Base-by-base conservation (phyloP, 2,113 vertebrate genomes). In the Eupsittula cactorum region DNA sequence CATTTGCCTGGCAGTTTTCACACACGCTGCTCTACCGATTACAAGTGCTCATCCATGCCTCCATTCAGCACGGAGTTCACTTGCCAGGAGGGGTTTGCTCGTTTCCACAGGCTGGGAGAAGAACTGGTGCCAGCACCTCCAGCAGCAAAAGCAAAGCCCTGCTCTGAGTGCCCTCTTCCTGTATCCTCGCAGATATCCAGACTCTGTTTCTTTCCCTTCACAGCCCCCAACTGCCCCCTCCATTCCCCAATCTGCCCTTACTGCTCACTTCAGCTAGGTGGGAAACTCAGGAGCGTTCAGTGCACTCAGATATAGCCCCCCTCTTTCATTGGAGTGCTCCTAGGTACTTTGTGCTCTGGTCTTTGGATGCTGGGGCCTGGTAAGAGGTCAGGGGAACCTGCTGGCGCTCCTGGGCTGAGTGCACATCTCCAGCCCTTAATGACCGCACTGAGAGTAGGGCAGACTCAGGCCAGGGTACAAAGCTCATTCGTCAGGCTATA, bases 1-100 rank as follows among this genome's bases (percentile, higher is more conserved):
- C 93, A 95, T 96, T 93, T 90, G 96, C 79, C 91, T 93, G 70
- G n/a, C 50, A 57, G 62, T 42, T 92, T 74, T 95, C 86, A 77
- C 74, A 91, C 57, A 64, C 44, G n/a, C 55, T n/a, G 47, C 44
- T 76, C 5, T 1, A 25, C 53, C 1, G 10, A 94, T 27, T 44
- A 17, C 73, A 57, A 88, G 25, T 6, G 35, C 69, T 86, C 57
- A 25, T 77, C 57, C 3, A 0, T 70, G 50, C 62, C 50, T 69
- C 77, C 6, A 1, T 35, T 77, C 64, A 86, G 64, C 35, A 46
- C 2, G 2, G 37, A 78, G 41, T 42, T 90, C 55, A 23, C 62
- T 79, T 59, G 21, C 79, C 85, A 67, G 49, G 75, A 86, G 50
- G 71, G 16, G 6, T 65, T 86, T 94, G 52, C 95, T 39, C 4